Evolutionary conservation across 1,140 invertebrate species (phyloP).

Genomic region (Drosophila rhopaloa): DNA sequence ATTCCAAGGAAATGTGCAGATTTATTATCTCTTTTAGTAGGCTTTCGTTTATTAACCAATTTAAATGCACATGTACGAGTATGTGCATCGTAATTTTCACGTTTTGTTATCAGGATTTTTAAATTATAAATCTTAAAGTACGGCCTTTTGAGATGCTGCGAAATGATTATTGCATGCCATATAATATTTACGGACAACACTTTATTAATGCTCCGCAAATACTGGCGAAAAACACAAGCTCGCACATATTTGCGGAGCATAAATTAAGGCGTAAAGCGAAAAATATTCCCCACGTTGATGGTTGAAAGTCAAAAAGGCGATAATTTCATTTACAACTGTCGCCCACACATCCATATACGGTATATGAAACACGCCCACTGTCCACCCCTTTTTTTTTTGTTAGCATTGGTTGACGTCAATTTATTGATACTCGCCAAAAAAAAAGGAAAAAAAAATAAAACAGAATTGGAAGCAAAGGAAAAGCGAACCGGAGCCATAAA

Average conservation of each 20-base stretch:
- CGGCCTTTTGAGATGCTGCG: slow-evolving; percentile 2
- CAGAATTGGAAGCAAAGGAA: slow-evolving; percentile 19
- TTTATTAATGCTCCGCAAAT: slow-evolving; percentile 44
- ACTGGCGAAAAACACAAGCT: slow-evolving; percentile 1
- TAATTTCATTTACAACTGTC: slow-evolving; percentile 48
- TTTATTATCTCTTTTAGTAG: background rate
- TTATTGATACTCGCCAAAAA: slow-evolving; percentile 67
- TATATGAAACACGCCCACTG: slow-evolving; percentile 15
- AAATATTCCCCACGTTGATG: slow-evolving; percentile 29
- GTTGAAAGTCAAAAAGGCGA: slow-evolving; percentile 40
- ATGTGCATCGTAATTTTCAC: background rate
- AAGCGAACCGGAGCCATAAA: slow-evolving; percentile 48
- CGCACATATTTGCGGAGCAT: slow-evolving; percentile 21
- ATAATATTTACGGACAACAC: slow-evolving; percentile 31
- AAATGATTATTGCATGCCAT: slow-evolving; percentile 9
- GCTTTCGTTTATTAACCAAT: slow-evolving; percentile 7
- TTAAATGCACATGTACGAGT: slow-evolving; percentile 15
- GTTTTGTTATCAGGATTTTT: slow-evolving; percentile 7
- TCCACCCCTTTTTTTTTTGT: slow-evolving; percentile 27
- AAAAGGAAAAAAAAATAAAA: background rate
- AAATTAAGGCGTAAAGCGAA: slow-evolving; percentile 25
- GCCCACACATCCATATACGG: slow-evolving; percentile 6
- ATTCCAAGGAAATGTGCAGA: background rate
- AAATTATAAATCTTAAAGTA: slow-evolving; percentile 22
- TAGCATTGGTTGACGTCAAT: slow-evolving; percentile 62